A percentile compares a stretch with the other conserved stretches of the same genome.
Evolutionary conservation across 2,113 vertebrate species (phyloP).

Genomic region (Pelusios castaneus): DNA sequence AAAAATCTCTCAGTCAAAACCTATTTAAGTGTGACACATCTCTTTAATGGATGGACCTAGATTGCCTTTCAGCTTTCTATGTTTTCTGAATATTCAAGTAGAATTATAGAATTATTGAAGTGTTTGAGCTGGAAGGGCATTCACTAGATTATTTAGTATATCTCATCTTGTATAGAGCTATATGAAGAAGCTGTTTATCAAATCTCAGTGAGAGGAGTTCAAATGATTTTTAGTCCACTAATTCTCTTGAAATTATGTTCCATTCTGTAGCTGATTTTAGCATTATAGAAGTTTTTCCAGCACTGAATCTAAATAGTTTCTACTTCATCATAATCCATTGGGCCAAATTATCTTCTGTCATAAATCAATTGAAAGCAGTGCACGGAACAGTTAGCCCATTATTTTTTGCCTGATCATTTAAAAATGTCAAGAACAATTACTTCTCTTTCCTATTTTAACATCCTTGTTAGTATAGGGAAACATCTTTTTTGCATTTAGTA

Average conservation of each 20-base stretch:
- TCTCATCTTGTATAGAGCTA: not conserved
- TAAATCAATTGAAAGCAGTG: not conserved
- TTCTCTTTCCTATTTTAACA: not conserved
- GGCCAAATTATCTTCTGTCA: not conserved
- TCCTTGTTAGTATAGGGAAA: not conserved
- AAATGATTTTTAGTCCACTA: not conserved
- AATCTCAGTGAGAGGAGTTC: not conserved
- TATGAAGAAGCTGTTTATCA: constrained; percentile 21
- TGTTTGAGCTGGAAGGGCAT: constrained; percentile 17
- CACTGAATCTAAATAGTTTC: not conserved
- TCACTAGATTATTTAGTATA: not conserved
- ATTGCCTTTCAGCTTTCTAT: constrained; percentile 7
- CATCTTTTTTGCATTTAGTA: not conserved
- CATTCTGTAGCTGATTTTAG: constrained; percentile 19
- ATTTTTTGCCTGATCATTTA: constrained; percentile 5
- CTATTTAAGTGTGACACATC: not conserved
- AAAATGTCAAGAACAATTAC: not conserved
- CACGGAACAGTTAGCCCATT: not conserved
- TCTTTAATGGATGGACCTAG: not conserved
- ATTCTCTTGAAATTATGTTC: constrained; percentile 30
- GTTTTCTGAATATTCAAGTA: constrained; percentile 24
- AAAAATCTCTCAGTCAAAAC: not conserved
- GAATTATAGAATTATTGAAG: not conserved
- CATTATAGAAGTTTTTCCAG: not conserved
- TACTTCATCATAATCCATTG: not conserved